A percentile compares a stretch with the other conserved stretches of the same genome.
Conservation (phyloP, 2,888 invertebrate genomes). For the Drosophila dives region DNA sequence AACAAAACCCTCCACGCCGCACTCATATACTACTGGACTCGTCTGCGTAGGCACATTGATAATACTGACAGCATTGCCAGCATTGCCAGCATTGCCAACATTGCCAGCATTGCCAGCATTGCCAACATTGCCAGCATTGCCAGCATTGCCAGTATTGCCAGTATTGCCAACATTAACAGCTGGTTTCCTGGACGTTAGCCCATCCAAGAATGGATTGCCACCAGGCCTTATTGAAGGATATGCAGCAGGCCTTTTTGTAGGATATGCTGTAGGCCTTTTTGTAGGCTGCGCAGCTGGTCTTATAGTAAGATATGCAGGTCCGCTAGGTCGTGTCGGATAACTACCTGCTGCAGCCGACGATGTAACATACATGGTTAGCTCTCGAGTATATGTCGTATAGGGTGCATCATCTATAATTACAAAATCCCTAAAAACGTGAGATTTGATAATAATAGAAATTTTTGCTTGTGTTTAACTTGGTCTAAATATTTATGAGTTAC, state of each 20-base stretch:
- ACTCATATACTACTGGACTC: constrained; percentile 37
- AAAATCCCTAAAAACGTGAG: neutral
- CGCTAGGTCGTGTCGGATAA: neutral
- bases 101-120: neutral
- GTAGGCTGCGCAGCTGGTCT: neutral
- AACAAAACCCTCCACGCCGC: constrained; percentile 67
- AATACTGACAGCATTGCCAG: neutral
- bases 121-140: neutral
- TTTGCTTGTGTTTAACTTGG: neutral
- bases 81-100: neutral
- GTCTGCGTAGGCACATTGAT: neutral
- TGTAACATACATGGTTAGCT: constrained; percentile 34
- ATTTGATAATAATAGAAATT: neutral
- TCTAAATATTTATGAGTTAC: neutral
- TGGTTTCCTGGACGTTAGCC: constrained; percentile 2
- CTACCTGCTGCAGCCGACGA: neutral
- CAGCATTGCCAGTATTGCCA: neutral
- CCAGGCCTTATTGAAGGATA: neutral
- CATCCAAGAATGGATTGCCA: constrained; percentile 32
- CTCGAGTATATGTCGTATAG: constrained; percentile 28
- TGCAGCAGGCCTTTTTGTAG: too few species aligned
- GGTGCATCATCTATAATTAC: constrained; percentile 38
- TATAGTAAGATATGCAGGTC: neutral
- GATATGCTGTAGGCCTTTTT: too few species aligned
- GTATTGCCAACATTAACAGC: constrained; percentile 1